Base-by-base conservation (phyloP, 2,113 vertebrate genomes). In the Oxygymnocypris stewartii region DNA sequence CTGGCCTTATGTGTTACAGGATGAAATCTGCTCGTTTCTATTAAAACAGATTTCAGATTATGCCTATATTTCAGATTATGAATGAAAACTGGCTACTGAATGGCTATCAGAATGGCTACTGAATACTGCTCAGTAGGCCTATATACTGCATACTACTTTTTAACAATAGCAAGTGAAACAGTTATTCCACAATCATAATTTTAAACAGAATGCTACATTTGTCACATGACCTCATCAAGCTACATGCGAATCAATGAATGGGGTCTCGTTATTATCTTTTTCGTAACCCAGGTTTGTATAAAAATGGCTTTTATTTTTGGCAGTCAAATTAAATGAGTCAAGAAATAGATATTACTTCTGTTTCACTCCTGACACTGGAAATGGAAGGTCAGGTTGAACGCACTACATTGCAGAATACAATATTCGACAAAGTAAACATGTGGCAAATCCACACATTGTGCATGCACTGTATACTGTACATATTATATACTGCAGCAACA, bases 1-100 rank as follows among this genome's bases (percentile, higher is more conserved):
- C 35, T 61, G 77, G 89, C 18, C 49, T 78, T 63, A 78, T 75
- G 14, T 44, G 25, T 44, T 13, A n/a, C 51, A 79, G 49, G 28
- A 65, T 5, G 35, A 78, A 65, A 85, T 37, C 9, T 73, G 35
- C 31, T 59, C 20, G 37, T 51, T 79, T 18, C 42, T 49, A 65
- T 31, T 79, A 2, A 78, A 23, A 69, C 4, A 63, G 7, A 5
- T 54, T 59, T 23, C 6, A 40, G 6, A 73, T 23, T 10, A 40
- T 4, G 69, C 9, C n/a, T n/a, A n/a, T n/a, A n/a, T n/a, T n/a
- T n/a, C n/a, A n/a, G n/a, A n/a, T n/a, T n/a, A n/a, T n/a, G n/a
- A n/a, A n/a, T n/a, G n/a, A n/a, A n/a, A n/a, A n/a, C n/a, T n/a
- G n/a, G n/a, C n/a, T n/a, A n/a, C n/a, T n/a, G n/a, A n/a, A n/a